Evolutionary conservation across 2,797 vertebrate species (phyloP), one percentile per base, ranked within the genome.

Genomic region (Geotrypetes seraphini): DNA sequence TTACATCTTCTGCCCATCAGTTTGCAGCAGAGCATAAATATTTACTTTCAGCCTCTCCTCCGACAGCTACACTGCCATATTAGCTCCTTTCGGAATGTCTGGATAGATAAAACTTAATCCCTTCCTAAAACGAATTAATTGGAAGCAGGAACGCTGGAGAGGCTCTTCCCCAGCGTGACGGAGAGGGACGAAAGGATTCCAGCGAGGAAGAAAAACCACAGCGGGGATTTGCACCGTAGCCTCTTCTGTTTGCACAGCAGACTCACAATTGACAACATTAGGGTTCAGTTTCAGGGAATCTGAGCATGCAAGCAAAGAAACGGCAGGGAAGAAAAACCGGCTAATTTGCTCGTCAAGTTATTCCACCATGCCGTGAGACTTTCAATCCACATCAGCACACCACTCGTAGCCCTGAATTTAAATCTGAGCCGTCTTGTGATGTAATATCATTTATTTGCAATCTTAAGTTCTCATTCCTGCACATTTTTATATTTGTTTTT

Each of bases 191-290:
- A 63, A 69, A 59, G 61, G 66, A 72, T 59, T 73, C 47, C 70
- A 71, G 73, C 60, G 32, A 15, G 18, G 30, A 46, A 47, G 54
- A 68, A 69, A 63, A 33, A 39, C 34, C 39, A 50, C 60, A 67
- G 63, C 57, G 66, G 39, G 38, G 38, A 41, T 61, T 43, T 47
- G 22, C 19, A 35, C 39, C 44, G 34, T 43, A 33, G 32, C 25
- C 53, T 44, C 47, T 60, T 56, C 57, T 82, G 67, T 81, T 85
- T 84, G 69, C 25, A 40, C 38, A 64, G 44, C 59, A 68, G 70
- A 71, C 59, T 73, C 37, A 56, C 59, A 74, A 41, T 57, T 54
- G 52, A 67, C 62, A 71, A 68, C 61, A 42, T 58, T 43, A 32
- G 74, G 55, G 63, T 73, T 62, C 45, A 57, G 55, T 70, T 76